Conservation (phyloP, 53 echinoderm and acorn worm species). For the Holothuria scabra region DNA sequence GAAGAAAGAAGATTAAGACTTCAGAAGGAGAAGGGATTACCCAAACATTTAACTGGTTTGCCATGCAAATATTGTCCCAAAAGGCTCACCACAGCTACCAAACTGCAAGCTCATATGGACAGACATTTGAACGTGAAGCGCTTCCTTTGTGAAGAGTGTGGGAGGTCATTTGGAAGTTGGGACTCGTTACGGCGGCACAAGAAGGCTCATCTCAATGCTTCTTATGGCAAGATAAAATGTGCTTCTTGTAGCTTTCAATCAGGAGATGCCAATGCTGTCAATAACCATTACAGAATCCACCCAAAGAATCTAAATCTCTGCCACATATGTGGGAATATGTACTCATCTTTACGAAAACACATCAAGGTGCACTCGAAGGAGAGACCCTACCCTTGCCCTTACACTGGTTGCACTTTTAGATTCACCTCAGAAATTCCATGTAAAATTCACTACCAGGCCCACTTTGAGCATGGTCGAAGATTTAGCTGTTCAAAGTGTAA, state of each 20-base stretch:
- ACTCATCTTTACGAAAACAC: conserved; percentile 20
- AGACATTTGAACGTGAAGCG: conserved; percentile 26
- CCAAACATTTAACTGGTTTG: background rate
- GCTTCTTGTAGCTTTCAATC: conserved; percentile 26
- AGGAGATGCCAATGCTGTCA: conserved; percentile 8
- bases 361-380: conserved; percentile 21
- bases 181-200: conserved; percentile 9
- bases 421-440: conserved; percentile 23
- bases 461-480: conserved; percentile 13
- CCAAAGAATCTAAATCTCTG: conserved; percentile 19
- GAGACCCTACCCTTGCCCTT: conserved; percentile 21
- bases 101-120: conserved; percentile 5
- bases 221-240: conserved; percentile 20
- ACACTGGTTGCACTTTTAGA: conserved; percentile 14
- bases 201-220: conserved; percentile 25
- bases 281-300: conserved; percentile 26
- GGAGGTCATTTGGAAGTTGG: conserved; percentile 26
- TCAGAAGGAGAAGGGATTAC: background rate
- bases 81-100: background rate
- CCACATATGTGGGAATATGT: conserved; percentile 39
- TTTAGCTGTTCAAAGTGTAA: conserved; percentile 30
- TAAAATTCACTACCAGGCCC: conserved; percentile 30
- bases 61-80: conserved; percentile 18
- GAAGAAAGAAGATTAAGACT: background rate
- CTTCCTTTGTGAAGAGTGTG: conserved; percentile 31